These are phyloP conservation scores for Linnaemya vulpina DNA, from an alignment of 2,888 invertebrate species.

Conservation along the genomic window DNA sequence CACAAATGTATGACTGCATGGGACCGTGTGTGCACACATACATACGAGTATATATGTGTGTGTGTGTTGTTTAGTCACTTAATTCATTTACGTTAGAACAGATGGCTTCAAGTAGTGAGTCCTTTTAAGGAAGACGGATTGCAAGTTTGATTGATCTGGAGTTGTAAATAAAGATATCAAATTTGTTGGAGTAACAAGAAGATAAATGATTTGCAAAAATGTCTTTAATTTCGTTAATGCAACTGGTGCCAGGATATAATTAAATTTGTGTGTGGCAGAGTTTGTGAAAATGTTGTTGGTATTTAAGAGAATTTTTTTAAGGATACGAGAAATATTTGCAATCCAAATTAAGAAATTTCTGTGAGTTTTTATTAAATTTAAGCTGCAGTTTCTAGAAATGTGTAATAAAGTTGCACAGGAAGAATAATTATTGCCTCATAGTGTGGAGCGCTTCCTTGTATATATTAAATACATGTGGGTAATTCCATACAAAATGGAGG, in stretches of 20 bases:
- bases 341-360: too few species aligned
- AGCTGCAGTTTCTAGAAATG: not conserved
- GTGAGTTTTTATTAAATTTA: not conserved
- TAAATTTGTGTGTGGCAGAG: too few species aligned
- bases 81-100: conserved; percentile 26
- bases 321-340: too few species aligned
- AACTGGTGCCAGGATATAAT: not conserved
- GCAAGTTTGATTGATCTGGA: conserved; percentile 56
- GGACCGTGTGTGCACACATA: not conserved
- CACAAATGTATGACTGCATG: not conserved
- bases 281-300: too few species aligned
- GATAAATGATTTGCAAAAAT: not conserved
- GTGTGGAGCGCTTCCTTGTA: too few species aligned
- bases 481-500: too few species aligned
- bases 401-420: not conserved
- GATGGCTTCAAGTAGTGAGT: not conserved
- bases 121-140: not conserved
- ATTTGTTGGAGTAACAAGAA: conserved; percentile 5
- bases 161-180: conserved; percentile 50
- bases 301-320: too few species aligned
- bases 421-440: too few species aligned
- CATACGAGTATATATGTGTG: not conserved
- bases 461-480: too few species aligned
- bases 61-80: conserved; percentile 13
- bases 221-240: not conserved